A percentile compares a stretch with the other conserved stretches of the same genome.
phyloP scores from a whole-genome alignment of 2,888 invertebrate genomes.

The Diploptera punctata region DNA sequence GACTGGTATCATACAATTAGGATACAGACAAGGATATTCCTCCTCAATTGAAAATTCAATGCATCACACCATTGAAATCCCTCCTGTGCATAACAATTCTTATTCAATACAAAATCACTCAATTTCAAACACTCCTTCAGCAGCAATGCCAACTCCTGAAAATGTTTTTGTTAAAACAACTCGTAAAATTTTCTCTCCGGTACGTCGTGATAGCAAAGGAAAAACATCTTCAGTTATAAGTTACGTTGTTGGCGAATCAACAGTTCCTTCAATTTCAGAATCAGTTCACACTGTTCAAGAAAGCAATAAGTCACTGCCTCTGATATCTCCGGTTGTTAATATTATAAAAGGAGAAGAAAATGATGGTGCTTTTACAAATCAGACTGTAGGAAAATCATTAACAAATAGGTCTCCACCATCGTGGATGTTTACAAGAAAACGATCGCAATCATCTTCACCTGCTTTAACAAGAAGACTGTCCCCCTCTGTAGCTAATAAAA shows the following conservation, averaged over 20 bases:
- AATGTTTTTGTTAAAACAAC: constrained; percentile 83
- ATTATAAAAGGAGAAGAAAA: neutral
- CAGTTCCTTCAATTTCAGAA: constrained; percentile 25
- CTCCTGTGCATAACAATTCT: no score
- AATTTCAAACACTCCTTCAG: no score
- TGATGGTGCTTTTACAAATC: neutral
- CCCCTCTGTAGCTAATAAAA: neutral
- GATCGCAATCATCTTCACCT: constrained; percentile 46
- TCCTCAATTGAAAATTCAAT: no score
- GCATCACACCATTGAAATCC: no score
- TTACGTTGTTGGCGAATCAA: constrained; percentile 56
- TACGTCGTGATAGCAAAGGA: constrained; percentile 64
- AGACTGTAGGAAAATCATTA: neutral
- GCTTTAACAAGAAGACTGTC: constrained; percentile 43
- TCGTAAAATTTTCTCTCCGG: constrained; percentile 78
- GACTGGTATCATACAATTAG: no score
- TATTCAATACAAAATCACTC: no score
- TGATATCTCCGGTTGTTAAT: neutral
- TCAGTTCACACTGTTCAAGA: neutral
- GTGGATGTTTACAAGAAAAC: constrained; percentile 42
- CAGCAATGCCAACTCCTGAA: constrained; percentile 48
- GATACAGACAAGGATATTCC: no score
- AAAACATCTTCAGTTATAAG: constrained; percentile 62
- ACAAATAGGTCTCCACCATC: neutral
- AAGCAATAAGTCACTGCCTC: neutral